Evolutionary conservation across 2,113 vertebrate species (phyloP), one percentile per base, ranked within the genome.

Genomic region (Thunnus thynnus): DNA sequence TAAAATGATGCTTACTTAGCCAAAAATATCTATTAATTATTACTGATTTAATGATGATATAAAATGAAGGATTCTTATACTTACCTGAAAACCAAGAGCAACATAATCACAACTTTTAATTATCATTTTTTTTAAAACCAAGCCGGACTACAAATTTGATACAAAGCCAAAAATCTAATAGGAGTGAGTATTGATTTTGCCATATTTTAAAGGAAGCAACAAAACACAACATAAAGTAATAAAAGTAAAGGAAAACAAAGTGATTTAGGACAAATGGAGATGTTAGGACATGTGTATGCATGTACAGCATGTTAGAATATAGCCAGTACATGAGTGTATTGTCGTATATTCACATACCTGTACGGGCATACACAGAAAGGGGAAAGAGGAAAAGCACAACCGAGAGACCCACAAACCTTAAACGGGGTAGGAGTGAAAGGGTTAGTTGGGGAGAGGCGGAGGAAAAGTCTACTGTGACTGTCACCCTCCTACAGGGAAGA

Each of bases 371-470:
- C 80, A 50, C n/a, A 14, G 61, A 52, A 36, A 55, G 64, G 62
- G 36, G n/a, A 20, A 41, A 41, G 65, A 3, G 68, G 60, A 66
- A 75, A 68, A 70, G 71, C 74, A 82, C 80, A 86, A 93, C 87
- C 91, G 92, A 90, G 85, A 88, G 90, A 80, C 91, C 91, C 94
- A 98, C 97, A 95, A 98, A 99, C 97, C 97, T 99, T 99, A 97
- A 99, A 99, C 27, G 97, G 97, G 95, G 95, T 97, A 95, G 97
- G 97, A 95, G 96, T 96, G 96, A 99, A 99, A 95, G 97, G 97
- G 96, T 99, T 98, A 98, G 96, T 97, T 96, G 96, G 96, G 96
- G 95, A 97, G 94, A 96, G 96, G 95, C 92, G 94, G 93, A 97
- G 96, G 94, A 94, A 94, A 97, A 96, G 94, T 94, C 94, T 97